Evolutionary conservation across 2,113 vertebrate genomes (phyloP), one percentile per base, ranked within the genome.

Genomic region (Noctilio leporinus): DNA sequence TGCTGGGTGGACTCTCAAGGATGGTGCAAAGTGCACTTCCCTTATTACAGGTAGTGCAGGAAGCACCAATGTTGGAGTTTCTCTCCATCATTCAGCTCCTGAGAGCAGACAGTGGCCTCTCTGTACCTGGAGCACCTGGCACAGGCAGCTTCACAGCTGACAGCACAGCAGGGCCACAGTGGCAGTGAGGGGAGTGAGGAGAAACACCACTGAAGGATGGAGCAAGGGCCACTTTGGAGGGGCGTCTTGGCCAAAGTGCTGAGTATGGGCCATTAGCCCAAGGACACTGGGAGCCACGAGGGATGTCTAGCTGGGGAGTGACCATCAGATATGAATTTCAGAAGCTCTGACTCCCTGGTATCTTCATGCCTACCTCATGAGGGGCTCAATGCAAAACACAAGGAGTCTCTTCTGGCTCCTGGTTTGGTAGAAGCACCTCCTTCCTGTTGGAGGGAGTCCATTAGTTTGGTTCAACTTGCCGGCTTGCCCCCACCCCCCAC

Each of bases 161-260:
- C 3, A 2, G 16, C 30, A 33, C 12, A 47, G 67, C 30, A 47
- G 73, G 59, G 59, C 11, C 76, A 77, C 28, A 19, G 10, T 69
- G 7, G 1, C 19, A 70, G 26, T 5, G 2, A 4, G 3, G 62
- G 62, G n/a, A 45, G 26, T 57, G 22, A n/a, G 26, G 3, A 15
- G 33, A 78, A 70, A 49, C 0, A 1, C 7, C 2, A 14, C 11
- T 0, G 14, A 26, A 65, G n/a, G 14, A n/a, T 20, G 2, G 55
- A 22, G 40, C 2, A 0, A 1, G 45, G 70, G 12, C 22, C 16
- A n/a, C 19, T 7, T 2, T 57, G 62, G 80, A 47, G 33, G 84
- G 64, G 76, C 75, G 62, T 45, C 10, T 16, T 0, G 4, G 75
- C 38, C 1, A 0, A 1, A 51, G 70, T 53, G 62, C 57, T 26